Evolutionary conservation across 2,888 invertebrate genomes (phyloP).

Genomic region (Cephonodes hylas): DNA sequence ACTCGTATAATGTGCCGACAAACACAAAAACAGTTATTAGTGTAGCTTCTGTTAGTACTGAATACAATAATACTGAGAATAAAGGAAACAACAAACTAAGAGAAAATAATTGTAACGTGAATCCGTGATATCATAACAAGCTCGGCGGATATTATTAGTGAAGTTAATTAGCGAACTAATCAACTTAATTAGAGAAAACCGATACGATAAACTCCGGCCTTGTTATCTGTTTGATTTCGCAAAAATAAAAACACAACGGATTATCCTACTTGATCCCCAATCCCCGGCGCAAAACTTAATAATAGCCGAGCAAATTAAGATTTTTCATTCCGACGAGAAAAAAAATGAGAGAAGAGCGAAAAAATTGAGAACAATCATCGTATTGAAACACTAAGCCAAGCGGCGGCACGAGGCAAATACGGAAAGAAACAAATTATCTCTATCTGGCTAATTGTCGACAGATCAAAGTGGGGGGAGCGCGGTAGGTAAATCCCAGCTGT

Average conservation of each 20-base stretch:
- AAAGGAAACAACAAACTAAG: slow-evolving; percentile 10
- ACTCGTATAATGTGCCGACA: background rate
- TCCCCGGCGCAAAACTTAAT: slow-evolving; percentile 38
- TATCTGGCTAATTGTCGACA: slow-evolving; percentile 72
- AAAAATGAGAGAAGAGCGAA: slow-evolving; percentile 37
- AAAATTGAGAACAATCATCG: slow-evolving; percentile 64
- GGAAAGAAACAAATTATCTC: slow-evolving; percentile 73
- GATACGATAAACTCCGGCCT: slow-evolving; percentile 13
- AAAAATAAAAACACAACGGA: slow-evolving; percentile 32
- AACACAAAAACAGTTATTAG: background rate
- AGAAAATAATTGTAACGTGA: slow-evolving; percentile 32
- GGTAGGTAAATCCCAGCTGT: slow-evolving; percentile 64
- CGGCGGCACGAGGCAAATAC: slow-evolving; percentile 48
- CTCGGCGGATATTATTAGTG: slow-evolving; percentile 26
- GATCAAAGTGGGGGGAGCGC: slow-evolving; percentile 65
- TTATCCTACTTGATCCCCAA: slow-evolving; percentile 39
- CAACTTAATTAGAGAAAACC: slow-evolving; percentile 8
- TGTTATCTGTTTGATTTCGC: slow-evolving; percentile 29
- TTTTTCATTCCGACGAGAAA: slow-evolving; percentile 44
- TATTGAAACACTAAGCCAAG: slow-evolving; percentile 64
- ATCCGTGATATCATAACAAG: slow-evolving; percentile 41
- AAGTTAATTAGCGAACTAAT: slow-evolving; percentile 26
- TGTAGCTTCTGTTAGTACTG: background rate
- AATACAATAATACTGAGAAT: slow-evolving; percentile 16
- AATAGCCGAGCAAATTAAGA: slow-evolving; percentile 42